Evolutionary conservation across 2,888 invertebrate genomes (phyloP), one percentile per base, ranked within the genome.

Genomic region (Rotaria sp.): DNA sequence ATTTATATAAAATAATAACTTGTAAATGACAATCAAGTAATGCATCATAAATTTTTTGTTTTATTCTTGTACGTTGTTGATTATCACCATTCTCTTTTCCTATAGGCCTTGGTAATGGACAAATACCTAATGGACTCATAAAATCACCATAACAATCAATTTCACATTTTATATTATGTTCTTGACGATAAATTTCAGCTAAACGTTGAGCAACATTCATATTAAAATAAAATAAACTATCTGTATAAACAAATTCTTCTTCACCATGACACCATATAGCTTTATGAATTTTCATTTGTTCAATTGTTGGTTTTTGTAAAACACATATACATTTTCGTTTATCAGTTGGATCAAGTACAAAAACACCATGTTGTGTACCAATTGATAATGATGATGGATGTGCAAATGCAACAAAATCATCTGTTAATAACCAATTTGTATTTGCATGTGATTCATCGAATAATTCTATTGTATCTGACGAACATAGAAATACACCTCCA

Each of bases 101-200:
- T 3, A 45, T 26, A 45, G 45, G 41, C 21, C 67, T 18, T 21
- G 67, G 35, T 35, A 67, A 35, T 89, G 10, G 91, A 24, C 87
- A 84, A 18, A 88, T 87, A 24, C 92, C 92, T 2, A 92, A 88
- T 7, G 91, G 90, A 85, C 91, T 92, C 26, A 92, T 89, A 88
- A 92, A 92, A 88, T 92, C 92, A 2, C 91, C 91, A 89, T 92
- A 92, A 21, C 91, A 91, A 89, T 92, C 91, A 85, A 92, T 90
- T 89, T 92, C 92, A 89, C 91, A 90, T 18, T 88, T 88, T 24
- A 92, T 86, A 85, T 90, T 88, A 13, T 35, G n/a, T 11, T 85
- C 50, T 84, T 88, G 87, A 52, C 88, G 87, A 86, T 90, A 90
- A 87, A 91, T 90, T 7, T 89, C 86, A 5, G 91, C 87, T 50